Evolutionary conservation across 2,888 invertebrate species (phyloP), one percentile per base, ranked within the genome.

Genomic region (Agrotis segetum): DNA sequence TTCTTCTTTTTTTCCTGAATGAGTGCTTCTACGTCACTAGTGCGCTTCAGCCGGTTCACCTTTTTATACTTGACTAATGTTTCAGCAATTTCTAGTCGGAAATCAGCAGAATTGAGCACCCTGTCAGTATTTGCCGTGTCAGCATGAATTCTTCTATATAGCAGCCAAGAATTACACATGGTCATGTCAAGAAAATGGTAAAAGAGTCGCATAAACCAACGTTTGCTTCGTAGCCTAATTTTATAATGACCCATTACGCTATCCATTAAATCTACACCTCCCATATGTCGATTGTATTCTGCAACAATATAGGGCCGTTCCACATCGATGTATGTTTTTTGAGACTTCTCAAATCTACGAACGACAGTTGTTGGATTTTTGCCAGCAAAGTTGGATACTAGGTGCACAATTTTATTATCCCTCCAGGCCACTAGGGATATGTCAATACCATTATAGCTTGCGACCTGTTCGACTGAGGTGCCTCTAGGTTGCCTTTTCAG

Each of bases 341-440:
- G n/a, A 24, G 66, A 61, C 40, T 59, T 74, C 7, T 70, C 67
- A 3, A 21, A 74, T 24, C 74, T 66, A 13, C 44, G 29, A 13
- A 67, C 70, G 11, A 59, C 44, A 55, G 66, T 55, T 69, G 63
- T 77, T 0, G 64, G 75, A 3, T 72, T 40, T 62, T 75, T 72
- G 17, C 75, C 76, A 55, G 73, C 66, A 71, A 82, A 86, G 19
- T 80, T 84, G 52, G 86, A 86, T 44, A 80, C 55, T 24, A 89
- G 71, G 63, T 61, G 77, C 16, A 90, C 88, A 60, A 74, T 65
- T 71, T 80, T 77, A 61, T 80, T 71, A 40, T 79, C 67, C 56
- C 65, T 68, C 78, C 75, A 79, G 17, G 67, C 58, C 21, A 75
- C 70, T 17, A 74, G n/a, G n/a, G n/a, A n/a, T n/a, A 72, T n/a